phyloP scores from a whole-genome alignment of 2,797 vertebrate species.

The Coreius guichenoti region DNA sequence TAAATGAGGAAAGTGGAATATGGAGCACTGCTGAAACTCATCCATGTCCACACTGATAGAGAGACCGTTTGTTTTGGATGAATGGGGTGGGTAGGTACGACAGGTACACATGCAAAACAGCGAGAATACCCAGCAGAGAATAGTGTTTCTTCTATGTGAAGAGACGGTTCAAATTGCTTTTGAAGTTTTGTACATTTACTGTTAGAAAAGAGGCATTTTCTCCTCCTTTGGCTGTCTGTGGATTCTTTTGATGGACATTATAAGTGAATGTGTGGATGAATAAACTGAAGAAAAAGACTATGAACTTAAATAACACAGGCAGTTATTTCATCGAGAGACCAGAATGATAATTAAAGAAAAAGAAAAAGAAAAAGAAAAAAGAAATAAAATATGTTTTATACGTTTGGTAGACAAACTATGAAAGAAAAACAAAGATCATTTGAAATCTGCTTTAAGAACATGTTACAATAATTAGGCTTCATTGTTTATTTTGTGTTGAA shows the following conservation, averaged over 20 bases:
- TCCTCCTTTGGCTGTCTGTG: constrained; percentile 51
- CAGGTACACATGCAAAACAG: constrained; percentile 16
- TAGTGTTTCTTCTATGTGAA: neutral
- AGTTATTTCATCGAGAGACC: constrained; percentile 72
- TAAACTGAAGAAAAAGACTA: constrained; percentile 70
- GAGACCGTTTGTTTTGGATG: neutral
- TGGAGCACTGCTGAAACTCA: neutral
- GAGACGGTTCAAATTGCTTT: neutral
- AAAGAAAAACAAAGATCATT: neutral
- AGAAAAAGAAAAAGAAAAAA: no score
- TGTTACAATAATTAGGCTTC: constrained; percentile 2
- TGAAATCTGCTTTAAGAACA: constrained; percentile 51
- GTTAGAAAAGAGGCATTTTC: constrained; percentile 64
- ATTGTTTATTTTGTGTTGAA: neutral
- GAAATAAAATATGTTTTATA: constrained; percentile 56
- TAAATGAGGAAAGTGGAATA: neutral
- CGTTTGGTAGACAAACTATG: constrained; percentile 61
- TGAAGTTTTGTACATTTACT: neutral
- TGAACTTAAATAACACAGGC: constrained; percentile 73
- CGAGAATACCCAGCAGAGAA: neutral
- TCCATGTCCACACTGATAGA: neutral
- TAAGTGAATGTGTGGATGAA: constrained; percentile 62
- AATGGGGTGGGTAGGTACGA: neutral
- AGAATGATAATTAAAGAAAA: constrained; percentile 74
- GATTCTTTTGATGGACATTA: constrained; percentile 61